Evolutionary conservation across 2,797 vertebrate genomes (phyloP).

Genomic region (Bufotes viridis): DNA sequence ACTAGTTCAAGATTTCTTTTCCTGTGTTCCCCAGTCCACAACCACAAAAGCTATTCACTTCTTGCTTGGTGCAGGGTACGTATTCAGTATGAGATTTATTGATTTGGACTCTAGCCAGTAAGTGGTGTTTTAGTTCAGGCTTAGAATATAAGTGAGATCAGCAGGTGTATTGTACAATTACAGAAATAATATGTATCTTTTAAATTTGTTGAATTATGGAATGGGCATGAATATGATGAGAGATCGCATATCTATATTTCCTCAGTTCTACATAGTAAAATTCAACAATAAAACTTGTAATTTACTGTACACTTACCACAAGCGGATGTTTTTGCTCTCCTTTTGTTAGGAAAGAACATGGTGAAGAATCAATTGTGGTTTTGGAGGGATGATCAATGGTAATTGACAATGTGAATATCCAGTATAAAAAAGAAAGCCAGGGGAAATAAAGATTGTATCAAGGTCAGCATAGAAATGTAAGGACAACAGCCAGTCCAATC

Average conservation of each 20-base stretch:
- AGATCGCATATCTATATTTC: neutral
- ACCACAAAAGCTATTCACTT: slow-evolving; percentile 47
- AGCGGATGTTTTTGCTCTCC: slow-evolving; percentile 17
- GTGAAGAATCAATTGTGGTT: slow-evolving; percentile 46
- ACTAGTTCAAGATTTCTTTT: slow-evolving; percentile 36
- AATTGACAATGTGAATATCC: slow-evolving; percentile 50
- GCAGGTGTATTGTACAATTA: neutral
- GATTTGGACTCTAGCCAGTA: slow-evolving; percentile 23
- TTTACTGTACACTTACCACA: slow-evolving; percentile 2
- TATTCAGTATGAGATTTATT: slow-evolving; percentile 55
- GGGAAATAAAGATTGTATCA: slow-evolving; percentile 47
- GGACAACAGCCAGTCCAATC: slow-evolving; percentile 7
- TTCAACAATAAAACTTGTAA: slow-evolving; percentile 2
- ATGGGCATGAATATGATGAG: neutral
- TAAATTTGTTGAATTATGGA: neutral
- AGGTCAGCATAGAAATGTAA: slow-evolving; percentile 20
- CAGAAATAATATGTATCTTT: neutral
- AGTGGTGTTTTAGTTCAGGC: slow-evolving; percentile 28
- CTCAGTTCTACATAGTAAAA: neutral
- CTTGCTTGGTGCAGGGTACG: slow-evolving; percentile 32
- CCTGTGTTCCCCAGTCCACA: slow-evolving; percentile 26
- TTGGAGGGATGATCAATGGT: slow-evolving; percentile 54
- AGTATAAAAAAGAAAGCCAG: slow-evolving; percentile 36
- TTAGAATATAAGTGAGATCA: neutral
- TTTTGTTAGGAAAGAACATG: slow-evolving; percentile 38